phyloP scores from a whole-genome alignment of 2,888 invertebrate species.

The Diarsia brunnea region DNA sequence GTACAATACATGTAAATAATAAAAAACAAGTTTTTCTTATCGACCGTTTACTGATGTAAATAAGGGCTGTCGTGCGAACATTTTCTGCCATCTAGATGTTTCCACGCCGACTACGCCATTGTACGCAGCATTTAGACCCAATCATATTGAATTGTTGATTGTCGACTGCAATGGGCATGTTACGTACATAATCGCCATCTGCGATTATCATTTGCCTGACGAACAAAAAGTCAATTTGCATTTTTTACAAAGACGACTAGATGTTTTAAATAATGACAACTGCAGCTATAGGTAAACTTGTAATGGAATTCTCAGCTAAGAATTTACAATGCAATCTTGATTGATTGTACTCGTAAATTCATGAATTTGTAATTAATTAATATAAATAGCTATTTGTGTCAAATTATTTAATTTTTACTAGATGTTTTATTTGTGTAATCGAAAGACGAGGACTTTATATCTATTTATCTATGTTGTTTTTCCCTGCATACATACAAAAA shows the following conservation, averaged over 20 bases:
- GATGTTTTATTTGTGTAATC: not conserved
- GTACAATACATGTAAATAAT: constrained; percentile 17
- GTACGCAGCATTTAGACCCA: constrained; percentile 60
- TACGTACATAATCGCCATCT: constrained; percentile 59
- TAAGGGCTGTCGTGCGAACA: constrained; percentile 59
- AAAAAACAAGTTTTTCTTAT: constrained; percentile 48
- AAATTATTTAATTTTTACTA: not conserved
- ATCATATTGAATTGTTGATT: constrained; percentile 61
- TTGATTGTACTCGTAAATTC: constrained; percentile 7
- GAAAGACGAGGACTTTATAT: not conserved
- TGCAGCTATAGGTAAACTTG: constrained; percentile 45
- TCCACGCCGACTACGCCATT: constrained; percentile 53
- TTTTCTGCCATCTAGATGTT: constrained; percentile 57
- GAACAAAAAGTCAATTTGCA: constrained; percentile 68
- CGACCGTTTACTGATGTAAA: constrained; percentile 54
- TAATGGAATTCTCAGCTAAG: constrained; percentile 58
- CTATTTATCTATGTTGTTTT: not conserved
- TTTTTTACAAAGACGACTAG: constrained; percentile 53
- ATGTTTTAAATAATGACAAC: constrained; percentile 51
- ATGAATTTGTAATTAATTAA: constrained; percentile 15
- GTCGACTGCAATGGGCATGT: constrained; percentile 45
- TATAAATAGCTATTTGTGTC: constrained; percentile 1
- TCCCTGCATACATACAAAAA: not conserved
- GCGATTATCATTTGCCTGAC: constrained; percentile 61
- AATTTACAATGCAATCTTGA: constrained; percentile 50